Conservation (phyloP, 2,113 vertebrate species). For the Cacatua alba region DNA sequence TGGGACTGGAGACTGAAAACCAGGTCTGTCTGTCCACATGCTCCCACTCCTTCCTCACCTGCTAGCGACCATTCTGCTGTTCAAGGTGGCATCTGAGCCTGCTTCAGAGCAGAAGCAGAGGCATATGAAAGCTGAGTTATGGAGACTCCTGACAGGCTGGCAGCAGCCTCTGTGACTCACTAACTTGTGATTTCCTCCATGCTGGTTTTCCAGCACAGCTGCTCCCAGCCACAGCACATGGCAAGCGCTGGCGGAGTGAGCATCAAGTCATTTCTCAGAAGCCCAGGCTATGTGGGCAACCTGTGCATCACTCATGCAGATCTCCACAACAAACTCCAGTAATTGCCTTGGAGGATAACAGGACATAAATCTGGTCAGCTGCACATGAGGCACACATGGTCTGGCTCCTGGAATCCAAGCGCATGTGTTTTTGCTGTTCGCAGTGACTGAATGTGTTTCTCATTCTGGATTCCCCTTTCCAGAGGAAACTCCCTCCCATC, state of each 20-base stretch:
- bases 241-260: neutral
- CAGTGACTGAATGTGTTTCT: constrained; percentile 57
- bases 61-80: neutral
- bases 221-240: constrained; percentile 25
- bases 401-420: constrained; percentile 59
- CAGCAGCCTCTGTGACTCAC: constrained; percentile 71
- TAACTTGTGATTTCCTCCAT: constrained; percentile 74
- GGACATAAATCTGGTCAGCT: constrained; percentile 47
- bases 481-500: constrained; percentile 44
- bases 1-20: neutral
- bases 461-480: constrained; percentile 41
- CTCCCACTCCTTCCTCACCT: neutral
- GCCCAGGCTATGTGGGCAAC: constrained; percentile 45
- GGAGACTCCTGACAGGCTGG: constrained; percentile 53
- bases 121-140: constrained; percentile 49
- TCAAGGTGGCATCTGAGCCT: constrained; percentile 27
- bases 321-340: constrained; percentile 30
- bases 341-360: constrained; percentile 52
- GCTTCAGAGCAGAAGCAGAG: constrained; percentile 35
- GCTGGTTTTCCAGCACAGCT: constrained; percentile 49
- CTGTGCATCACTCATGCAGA: constrained; percentile 16
- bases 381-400: constrained; percentile 38
- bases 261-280: constrained; percentile 18
- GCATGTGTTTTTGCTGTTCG: constrained; percentile 34
- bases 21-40: neutral